Base-by-base conservation (phyloP, 2,797 vertebrate genomes). In the Acridotheres tristis region DNA sequence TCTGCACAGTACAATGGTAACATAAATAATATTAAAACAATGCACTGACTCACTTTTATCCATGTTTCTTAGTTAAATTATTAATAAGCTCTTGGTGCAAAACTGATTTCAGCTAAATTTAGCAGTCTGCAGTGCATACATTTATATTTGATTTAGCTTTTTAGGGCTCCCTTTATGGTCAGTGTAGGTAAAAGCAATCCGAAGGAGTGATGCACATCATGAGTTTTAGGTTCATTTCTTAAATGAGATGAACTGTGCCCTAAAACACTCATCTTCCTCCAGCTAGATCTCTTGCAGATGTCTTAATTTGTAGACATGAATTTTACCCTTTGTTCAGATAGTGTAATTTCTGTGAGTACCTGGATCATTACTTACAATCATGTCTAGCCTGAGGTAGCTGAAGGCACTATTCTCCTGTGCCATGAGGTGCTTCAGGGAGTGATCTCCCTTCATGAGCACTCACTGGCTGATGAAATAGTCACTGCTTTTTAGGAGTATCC, bases 21-120 rank as follows among this genome's bases (percentile, higher is more conserved):
- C 78, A 86, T 88, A 94, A 94, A 95, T 89, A 93, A 77, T 77
- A 66, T 30, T 75, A 68, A 80, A 95, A 91, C 68, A 95, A 66
- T 89, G 62, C 47, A 68, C 43, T 77, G 69, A 75, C 74, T 90
- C 58, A 61, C 65, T 93, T 87, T 90, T 57, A 36, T 66, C 82
- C 19, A 8, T 72, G 69, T 78, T 89, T 88, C 83, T 91, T 88
- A 88, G 62, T 68, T 88, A 81, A 91, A 95, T 96, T 92, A 94
- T 94, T 95, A 75, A 94, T 95, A 66, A 82, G 55, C 1, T 4
- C 25, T 91, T 71, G 65, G 58, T 75, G 40, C n/a, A 93, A 91
- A 76, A 85, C 54, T 38, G 57, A 62, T 91, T 78, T 88, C 66
- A 81, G 51, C 76, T 94, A 91, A 91, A 48, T 94, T 91, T 72